These are phyloP conservation scores for Malurus melanocephalus DNA, from an alignment of 2,113 vertebrate species.

Conservation along the genomic window DNA sequence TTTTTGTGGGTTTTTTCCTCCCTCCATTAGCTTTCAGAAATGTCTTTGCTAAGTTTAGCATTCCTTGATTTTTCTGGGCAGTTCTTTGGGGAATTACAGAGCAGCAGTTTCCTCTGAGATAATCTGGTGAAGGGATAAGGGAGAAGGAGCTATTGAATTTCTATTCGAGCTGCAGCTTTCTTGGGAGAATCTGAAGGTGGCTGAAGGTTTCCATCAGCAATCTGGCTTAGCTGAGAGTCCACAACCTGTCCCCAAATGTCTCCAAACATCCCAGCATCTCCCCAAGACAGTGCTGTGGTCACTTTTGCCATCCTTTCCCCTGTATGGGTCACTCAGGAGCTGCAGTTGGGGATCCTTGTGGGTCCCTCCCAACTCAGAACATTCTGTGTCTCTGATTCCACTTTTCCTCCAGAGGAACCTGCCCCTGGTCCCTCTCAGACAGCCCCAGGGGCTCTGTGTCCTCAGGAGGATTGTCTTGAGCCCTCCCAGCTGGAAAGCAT, in stretches of 20 bases:
- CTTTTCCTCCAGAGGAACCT: not conserved
- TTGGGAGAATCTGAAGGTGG: not conserved
- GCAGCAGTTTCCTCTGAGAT: not conserved
- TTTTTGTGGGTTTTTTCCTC: not conserved
- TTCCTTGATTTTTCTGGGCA: not conserved
- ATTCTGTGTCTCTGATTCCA: not conserved
- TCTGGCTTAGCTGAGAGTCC: not conserved
- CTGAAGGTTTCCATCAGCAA: not conserved
- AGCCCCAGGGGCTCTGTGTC: not conserved
- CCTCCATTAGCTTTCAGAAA: not conserved
- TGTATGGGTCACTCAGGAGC: no score
- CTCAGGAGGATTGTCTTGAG: not conserved
- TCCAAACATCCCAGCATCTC: not conserved
- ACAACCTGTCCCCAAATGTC: not conserved
- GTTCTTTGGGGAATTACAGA: not conserved
- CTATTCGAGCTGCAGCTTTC: not conserved
- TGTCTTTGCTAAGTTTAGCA: not conserved
- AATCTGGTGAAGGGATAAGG: not conserved
- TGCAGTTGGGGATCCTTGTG: fast-evolving
- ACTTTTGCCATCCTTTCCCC: not conserved
- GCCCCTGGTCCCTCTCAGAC: no score
- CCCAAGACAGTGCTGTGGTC: not conserved
- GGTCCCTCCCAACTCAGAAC: no score
- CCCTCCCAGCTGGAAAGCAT: not conserved
- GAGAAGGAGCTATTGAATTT: not conserved